A percentile compares a stretch with the other conserved stretches of the same genome.
These are phyloP conservation scores for Calvadosia cruxmelitensis DNA, from an alignment of 30 jellyfish, hydroid and myxozoan genomes.

Conservation along the genomic window DNA sequence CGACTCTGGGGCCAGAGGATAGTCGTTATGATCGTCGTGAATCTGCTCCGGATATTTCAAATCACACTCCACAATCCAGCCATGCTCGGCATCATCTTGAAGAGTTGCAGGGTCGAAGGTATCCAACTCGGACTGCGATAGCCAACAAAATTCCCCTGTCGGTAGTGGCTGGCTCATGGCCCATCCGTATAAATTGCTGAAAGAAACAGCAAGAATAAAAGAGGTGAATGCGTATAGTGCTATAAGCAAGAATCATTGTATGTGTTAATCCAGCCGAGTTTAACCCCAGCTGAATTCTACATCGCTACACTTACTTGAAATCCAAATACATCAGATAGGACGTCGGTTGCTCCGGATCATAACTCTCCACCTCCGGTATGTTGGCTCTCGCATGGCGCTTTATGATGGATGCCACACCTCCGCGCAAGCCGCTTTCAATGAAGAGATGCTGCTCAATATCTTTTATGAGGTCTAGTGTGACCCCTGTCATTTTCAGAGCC, in stretches of 20 bases:
- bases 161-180: constrained; percentile 72
- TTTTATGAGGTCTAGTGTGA: constrained; percentile 15
- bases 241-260: no score
- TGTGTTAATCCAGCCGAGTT: no score
- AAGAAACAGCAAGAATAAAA: no score
- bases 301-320: no score
- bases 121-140: constrained; percentile 16
- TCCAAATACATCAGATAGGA: constrained; percentile 36
- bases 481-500: constrained; percentile 10
- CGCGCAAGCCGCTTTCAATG: constrained; percentile 29
- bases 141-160: constrained; percentile 40
- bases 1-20: constrained; percentile 47
- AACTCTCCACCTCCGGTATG: constrained; percentile 4
- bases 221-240: no score
- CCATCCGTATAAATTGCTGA: constrained; percentile 66
- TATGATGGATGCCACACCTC: constrained; percentile 11
- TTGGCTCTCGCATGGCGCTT: constrained; percentile 28
- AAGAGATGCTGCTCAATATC: constrained; percentile 11
- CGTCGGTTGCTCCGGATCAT: constrained; percentile 9
- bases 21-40: constrained; percentile 45
- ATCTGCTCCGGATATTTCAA: constrained; percentile 42
- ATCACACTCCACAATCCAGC: constrained; percentile 35
- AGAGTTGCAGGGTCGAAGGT: no score
- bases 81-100: constrained; percentile 8
- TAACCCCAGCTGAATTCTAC: no score